Percentiles rank a stretch among this genome's conserved stretches.
Evolutionary conservation across 2,888 invertebrate species (phyloP).

Genomic region (Andricus quercusramuli): DNA sequence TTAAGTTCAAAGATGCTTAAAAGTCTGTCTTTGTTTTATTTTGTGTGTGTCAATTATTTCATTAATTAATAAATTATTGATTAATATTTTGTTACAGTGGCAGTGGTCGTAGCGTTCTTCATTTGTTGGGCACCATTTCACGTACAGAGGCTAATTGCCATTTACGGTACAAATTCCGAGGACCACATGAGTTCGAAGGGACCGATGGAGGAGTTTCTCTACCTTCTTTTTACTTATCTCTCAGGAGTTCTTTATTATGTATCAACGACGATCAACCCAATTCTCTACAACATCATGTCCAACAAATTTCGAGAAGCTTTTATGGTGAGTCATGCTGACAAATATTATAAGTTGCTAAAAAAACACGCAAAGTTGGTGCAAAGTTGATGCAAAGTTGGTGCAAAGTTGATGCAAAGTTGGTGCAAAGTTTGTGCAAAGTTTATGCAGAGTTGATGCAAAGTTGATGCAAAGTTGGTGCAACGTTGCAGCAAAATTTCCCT

Average conservation of each 20-base stretch:
- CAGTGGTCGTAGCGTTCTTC: constrained; percentile 94
- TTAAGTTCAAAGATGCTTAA: too few relatives aligned
- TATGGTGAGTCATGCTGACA: constrained; percentile 83
- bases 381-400: too few relatives aligned
- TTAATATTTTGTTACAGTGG: constrained; percentile 82
- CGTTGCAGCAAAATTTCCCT: too few relatives aligned
- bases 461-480: too few relatives aligned
- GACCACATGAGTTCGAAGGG: constrained; percentile 69
- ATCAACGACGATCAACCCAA: constrained; percentile 95
- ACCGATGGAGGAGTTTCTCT: constrained; percentile 81
- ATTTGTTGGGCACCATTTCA: constrained; percentile 97
- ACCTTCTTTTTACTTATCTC: constrained; percentile 87
- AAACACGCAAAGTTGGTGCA: too few relatives aligned
- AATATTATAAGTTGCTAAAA: neutral
- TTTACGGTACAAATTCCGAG: constrained; percentile 83
- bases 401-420: too few relatives aligned
- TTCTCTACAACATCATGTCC: constrained; percentile 96
- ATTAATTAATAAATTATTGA: too few relatives aligned
- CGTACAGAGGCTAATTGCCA: constrained; percentile 91
- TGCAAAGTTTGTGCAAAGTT: too few relatives aligned
- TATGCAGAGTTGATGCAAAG: too few relatives aligned
- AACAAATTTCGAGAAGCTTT: constrained; percentile 96
- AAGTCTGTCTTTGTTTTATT: too few relatives aligned
- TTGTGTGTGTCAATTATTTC: too few relatives aligned
- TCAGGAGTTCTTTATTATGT: constrained; percentile 95